Base-by-base conservation (phyloP, 1,140 invertebrate species). In the Thaumetopoea pityocampa region DNA sequence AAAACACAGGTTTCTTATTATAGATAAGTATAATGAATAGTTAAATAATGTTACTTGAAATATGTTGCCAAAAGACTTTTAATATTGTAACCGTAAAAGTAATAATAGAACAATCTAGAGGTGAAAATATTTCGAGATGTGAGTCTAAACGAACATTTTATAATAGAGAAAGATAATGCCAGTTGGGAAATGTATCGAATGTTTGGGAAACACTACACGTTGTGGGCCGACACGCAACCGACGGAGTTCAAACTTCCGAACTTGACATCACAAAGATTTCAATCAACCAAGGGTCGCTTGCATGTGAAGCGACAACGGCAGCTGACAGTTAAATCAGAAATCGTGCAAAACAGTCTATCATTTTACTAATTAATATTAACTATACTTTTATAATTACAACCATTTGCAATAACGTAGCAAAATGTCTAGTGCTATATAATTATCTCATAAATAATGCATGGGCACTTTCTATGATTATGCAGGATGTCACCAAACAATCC, bases 11-110 rank as follows among this genome's bases (percentile, higher is more conserved):
- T 41, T 26, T 78, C 65, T 80, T 80, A 79, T 69, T 83, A 79
- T 80, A 80, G 76, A 83, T 83, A 83, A 83, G 79, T 83, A 83
- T 83, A 83, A 80, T 83, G 76, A 79, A 83, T 83, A 80, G 76
- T 80, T 81, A 83, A 83, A 83, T 83, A 80, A 83, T 73, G 69
- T 83, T 80, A 82, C 64, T 78, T 83, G 70, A 83, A 83, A 77
- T 79, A 77, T 73, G 61, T 71, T 71, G 74, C 71, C 77, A 79
- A 80, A 79, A 78, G 78, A 78, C 72, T 76, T 74, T 79, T 83
- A n/a, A 79, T 47, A 57, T 68, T 80, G 76, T 77, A 77, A 72
- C 67, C 56, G 65, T 83, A 77, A 83, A 82, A 80, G 48, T 83
- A 83, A 79, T 74, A 74, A 66, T 77, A 74, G 79, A 80, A 80